A percentile compares a stretch with the other conserved stretches of the same genome.
These are phyloP conservation scores for Peribatodes rhomboidaria DNA, from an alignment of 2,888 invertebrate species.

Conservation along the genomic window DNA sequence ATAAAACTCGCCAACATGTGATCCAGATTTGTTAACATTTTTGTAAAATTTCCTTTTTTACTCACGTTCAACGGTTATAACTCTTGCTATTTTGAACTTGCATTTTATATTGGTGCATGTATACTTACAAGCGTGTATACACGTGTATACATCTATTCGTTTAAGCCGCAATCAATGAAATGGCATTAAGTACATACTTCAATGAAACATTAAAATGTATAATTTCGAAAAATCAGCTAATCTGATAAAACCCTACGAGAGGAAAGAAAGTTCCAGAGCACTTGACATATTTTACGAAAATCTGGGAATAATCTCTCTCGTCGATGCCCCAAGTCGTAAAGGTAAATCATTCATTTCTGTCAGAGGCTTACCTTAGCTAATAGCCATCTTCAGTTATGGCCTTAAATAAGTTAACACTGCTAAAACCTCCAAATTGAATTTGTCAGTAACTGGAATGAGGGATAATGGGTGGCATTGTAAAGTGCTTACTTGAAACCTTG, in stretches of 20 bases:
- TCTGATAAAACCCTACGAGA: neutral
- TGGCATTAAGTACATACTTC: neutral
- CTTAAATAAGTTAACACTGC: constrained; percentile 48
- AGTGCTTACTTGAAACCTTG: constrained; percentile 13
- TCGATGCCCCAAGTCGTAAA: constrained; percentile 21
- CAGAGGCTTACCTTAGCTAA: constrained; percentile 37
- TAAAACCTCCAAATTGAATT: constrained; percentile 47
- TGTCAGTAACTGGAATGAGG: constrained; percentile 41
- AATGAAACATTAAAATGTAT: neutral
- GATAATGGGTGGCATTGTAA: constrained; percentile 38
- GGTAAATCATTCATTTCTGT: constrained; percentile 37
- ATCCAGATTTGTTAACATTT: no score
- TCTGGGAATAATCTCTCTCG: constrained; percentile 21
- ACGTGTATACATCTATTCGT: no score
- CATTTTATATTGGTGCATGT: no score
- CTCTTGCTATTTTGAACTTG: no score
- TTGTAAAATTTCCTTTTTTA: no score
- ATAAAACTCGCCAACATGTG: no score
- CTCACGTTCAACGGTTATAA: no score
- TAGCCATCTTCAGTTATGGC: constrained; percentile 42
- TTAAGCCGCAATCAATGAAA: neutral
- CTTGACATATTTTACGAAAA: constrained; percentile 33
- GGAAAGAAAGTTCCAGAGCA: constrained; percentile 11
- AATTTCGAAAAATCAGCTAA: constrained; percentile 1
- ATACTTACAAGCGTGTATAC: no score